Conservation (phyloP, 2,797 vertebrate genomes). For the Eidolon dupreanum region DNA sequence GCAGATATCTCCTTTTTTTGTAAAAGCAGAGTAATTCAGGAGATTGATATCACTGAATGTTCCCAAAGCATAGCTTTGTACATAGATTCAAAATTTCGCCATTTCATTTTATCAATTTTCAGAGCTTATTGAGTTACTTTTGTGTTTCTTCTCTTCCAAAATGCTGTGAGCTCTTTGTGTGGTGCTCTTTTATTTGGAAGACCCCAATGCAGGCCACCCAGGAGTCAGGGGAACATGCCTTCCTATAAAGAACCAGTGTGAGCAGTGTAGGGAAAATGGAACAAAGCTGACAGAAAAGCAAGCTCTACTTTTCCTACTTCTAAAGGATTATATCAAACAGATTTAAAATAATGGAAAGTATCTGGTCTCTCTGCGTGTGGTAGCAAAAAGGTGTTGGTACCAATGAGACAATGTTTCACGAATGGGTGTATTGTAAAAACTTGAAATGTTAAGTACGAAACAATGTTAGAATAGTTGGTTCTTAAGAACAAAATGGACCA, state of each 20-base stretch:
- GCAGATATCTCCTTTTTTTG: background rate
- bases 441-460: background rate
- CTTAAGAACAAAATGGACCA: constrained; percentile 26
- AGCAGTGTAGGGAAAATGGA: constrained; percentile 38
- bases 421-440: background rate
- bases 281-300: constrained; percentile 16
- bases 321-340: constrained; percentile 65
- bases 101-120: constrained; percentile 60
- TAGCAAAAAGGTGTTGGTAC: constrained; percentile 43
- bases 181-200: constrained; percentile 60
- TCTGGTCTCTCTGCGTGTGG: constrained; percentile 54
- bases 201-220: constrained; percentile 1
- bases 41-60: constrained; percentile 5
- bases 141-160: constrained; percentile 57
- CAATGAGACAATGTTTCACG: background rate
- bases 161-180: background rate
- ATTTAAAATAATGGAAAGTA: constrained; percentile 71
- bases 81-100: constrained; percentile 22
- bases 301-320: constrained; percentile 65
- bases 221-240: constrained; percentile 38
- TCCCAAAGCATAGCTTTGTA: constrained; percentile 5
- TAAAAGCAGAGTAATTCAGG: constrained; percentile 40
- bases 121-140: constrained; percentile 64
- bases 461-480: background rate
- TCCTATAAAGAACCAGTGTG: constrained; percentile 48